Evolutionary conservation across 2,888 invertebrate species (phyloP), one percentile per base, ranked within the genome.

Genomic region (Cheilosia variabilis): DNA sequence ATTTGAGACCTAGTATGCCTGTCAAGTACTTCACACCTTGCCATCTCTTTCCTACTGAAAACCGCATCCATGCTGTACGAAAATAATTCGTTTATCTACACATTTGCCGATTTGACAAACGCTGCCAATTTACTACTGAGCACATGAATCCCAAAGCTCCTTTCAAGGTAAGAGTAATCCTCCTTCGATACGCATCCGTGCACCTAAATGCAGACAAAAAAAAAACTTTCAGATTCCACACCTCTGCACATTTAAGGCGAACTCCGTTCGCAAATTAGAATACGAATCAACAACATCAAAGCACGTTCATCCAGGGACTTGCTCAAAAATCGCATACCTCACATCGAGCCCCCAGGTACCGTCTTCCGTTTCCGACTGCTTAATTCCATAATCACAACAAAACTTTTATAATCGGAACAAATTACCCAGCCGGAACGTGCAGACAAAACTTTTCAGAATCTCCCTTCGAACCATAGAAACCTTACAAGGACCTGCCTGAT

Each of bases 321-420:
- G 13, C 69, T 62, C 60, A 34, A 53, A 71, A 75, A 80, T 69
- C 57, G 45, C 52, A 75, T 53, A 43, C 47, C 24, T 5, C 37
- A 45, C 41, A 45, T 37, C 27, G 55, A 63, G 41, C 24, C 52
- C 41, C 22, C 22, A 24, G 37, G 52, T 2, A 22, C 24, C 17
- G 27, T 24, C 22, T 58, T 31, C 55, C 22, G 58, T 22, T 58
- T 31, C 55, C 22, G 58, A 73, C 47, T 50, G 68, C 81, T 71
- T 68, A 76, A 77, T 81, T 86, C 76, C 77, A 86, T 86, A 86
- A 86, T 86, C 86, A 86, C 81, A 86, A 86, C 84, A 86, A 77
- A 86, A 86, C 86, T 86, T 86, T 77, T 80, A 81, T 86, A 86
- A 86, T 86, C 81, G 86, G 81, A 81, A 86, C 86, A 81, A 81